Percentiles rank a stretch among this genome's conserved stretches.
Conservation (phyloP, 2,797 vertebrate genomes). For the Enteromius anoplus region DNA sequence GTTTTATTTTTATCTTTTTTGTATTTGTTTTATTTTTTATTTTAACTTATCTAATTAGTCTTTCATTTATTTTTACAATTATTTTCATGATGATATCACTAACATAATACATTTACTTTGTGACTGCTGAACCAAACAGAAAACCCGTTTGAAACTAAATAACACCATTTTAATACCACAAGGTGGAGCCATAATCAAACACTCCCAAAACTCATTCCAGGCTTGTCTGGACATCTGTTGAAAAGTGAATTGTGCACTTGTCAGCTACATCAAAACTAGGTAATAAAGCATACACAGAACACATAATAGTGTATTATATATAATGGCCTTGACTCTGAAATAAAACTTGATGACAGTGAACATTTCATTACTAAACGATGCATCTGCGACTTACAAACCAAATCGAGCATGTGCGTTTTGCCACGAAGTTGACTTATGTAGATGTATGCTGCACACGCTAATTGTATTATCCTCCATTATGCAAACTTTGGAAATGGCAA, state of each 20-base stretch:
- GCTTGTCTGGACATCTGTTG: neutral
- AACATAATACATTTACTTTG: neutral
- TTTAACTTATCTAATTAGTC: neutral
- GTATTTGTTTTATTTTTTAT: neutral
- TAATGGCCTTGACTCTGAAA: neutral
- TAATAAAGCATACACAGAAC: neutral
- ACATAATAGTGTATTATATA: neutral
- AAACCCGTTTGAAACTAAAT: no score
- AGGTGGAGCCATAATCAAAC: slow-evolving; percentile 20
- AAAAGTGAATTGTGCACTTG: slow-evolving; percentile 36
- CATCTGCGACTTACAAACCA: neutral
- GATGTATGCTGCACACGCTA: neutral
- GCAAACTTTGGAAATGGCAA: neutral
- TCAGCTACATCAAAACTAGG: neutral
- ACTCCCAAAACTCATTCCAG: neutral
- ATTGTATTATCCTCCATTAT: slow-evolving; percentile 17
- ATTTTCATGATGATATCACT: neutral
- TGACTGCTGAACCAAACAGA: no score
- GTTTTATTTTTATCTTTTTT: neutral
- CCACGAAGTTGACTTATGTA: neutral
- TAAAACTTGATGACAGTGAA: neutral
- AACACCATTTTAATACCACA: neutral
- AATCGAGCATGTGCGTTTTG: neutral
- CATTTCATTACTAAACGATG: neutral
- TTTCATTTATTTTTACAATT: neutral